Percentiles rank a stretch among this genome's conserved stretches.
phyloP scores from a whole-genome alignment of 2,888 invertebrate genomes.

The Drosophila rubida region DNA sequence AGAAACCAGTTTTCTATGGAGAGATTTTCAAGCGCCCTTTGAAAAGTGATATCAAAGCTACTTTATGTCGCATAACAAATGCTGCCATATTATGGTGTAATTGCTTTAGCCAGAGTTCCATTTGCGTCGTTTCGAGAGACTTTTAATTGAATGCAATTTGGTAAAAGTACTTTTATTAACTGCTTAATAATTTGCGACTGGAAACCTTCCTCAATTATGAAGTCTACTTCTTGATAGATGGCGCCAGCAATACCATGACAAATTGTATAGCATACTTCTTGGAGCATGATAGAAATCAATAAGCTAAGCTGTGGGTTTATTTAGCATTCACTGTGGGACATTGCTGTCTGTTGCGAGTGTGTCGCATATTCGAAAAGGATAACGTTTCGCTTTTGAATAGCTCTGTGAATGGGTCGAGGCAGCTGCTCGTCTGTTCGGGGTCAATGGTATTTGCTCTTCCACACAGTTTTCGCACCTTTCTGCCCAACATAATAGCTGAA shows the following conservation, averaged over 20 bases:
- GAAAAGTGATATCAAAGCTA: neutral
- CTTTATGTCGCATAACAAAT: neutral
- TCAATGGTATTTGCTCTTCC: constrained; percentile 37
- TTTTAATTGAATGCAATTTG: too few species aligned
- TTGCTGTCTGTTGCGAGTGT: constrained; percentile 3
- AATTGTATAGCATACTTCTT: neutral
- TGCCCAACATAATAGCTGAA: constrained; percentile 57
- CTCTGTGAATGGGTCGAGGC: neutral
- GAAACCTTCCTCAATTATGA: constrained; percentile 11
- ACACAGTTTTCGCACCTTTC: constrained; percentile 65
- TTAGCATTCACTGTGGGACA: constrained; percentile 7
- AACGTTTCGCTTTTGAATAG: constrained; percentile 14
- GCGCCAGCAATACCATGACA: neutral
- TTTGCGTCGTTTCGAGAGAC: too few species aligned
- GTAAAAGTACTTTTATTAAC: too few species aligned
- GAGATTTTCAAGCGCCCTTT: neutral
- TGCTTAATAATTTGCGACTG: too few species aligned
- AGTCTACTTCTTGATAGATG: constrained; percentile 1
- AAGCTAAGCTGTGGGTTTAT: constrained; percentile 9
- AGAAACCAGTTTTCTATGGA: neutral
- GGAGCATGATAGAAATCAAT: neutral
- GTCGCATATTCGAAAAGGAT: constrained; percentile 15
- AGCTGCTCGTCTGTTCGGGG: constrained; percentile 16
- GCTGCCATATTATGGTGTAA: too few species aligned
- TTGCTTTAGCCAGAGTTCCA: too few species aligned